These are phyloP conservation scores for Puffinus mauretanicus DNA, from an alignment of 2,113 vertebrate species.

Conservation along the genomic window DNA sequence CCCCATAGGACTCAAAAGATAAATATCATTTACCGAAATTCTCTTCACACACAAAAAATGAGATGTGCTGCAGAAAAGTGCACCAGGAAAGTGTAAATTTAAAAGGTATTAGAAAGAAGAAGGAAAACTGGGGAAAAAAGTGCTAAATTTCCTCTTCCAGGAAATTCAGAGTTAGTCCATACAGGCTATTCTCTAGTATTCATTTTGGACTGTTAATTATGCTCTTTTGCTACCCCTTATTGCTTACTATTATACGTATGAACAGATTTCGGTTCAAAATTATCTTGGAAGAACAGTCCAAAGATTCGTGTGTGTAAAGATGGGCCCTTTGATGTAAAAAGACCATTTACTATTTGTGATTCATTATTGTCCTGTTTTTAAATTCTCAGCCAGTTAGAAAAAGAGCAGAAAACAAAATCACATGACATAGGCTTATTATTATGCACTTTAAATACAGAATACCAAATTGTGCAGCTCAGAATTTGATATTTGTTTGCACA, in stretches of 20 bases:
- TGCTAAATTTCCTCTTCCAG: not conserved
- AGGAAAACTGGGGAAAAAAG: not conserved
- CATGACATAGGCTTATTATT: not conserved
- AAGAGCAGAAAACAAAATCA: not conserved
- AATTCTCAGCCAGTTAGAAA: not conserved
- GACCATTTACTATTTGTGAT: not conserved
- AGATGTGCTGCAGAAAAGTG: not conserved
- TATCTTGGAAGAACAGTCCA: not conserved
- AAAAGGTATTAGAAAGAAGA: not conserved
- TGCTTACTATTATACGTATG: not conserved
- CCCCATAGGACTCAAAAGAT: not conserved
- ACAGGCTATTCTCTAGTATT: not conserved
- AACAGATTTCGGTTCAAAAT: not conserved
- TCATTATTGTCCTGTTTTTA: not conserved
- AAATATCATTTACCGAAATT: not conserved
- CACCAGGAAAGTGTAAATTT: not conserved
- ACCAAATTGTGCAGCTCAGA: not conserved
- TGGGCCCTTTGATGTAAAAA: not conserved
- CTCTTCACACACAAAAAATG: not conserved
- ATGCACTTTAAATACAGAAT: not conserved
- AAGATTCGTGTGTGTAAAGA: not conserved
- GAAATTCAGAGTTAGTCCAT: not conserved
- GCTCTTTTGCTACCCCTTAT: not conserved
- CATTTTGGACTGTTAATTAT: not conserved
- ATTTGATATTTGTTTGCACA: not conserved